phyloP scores from a whole-genome alignment of 2,113 vertebrate species.

The Phrynosoma blainvillii region DNA sequence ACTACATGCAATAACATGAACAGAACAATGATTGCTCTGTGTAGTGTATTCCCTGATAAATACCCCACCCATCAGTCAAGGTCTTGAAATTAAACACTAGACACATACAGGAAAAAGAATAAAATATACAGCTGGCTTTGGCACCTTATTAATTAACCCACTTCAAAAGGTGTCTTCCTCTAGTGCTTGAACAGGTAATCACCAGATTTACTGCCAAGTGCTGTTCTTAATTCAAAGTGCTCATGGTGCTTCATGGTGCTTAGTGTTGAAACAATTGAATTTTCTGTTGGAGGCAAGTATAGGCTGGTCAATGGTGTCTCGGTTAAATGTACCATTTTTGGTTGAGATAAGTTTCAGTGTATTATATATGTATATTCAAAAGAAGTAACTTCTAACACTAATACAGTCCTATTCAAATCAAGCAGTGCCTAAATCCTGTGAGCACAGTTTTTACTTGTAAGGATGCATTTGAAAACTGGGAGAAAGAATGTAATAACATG shows the following conservation, averaged over 20 bases:
- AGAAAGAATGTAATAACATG: background rate
- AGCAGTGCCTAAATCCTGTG: background rate
- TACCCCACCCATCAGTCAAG: slow-evolving; percentile 11
- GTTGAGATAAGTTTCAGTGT: background rate
- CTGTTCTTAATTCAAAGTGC: background rate
- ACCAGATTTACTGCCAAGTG: slow-evolving; percentile 8
- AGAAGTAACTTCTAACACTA: background rate
- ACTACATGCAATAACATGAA: slow-evolving; percentile 30
- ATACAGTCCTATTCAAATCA: background rate
- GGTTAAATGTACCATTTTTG: background rate
- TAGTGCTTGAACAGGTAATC: slow-evolving; percentile 13
- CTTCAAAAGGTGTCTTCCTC: slow-evolving; percentile 19
- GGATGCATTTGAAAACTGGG: background rate
- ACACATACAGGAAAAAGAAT: background rate
- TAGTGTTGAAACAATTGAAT: background rate
- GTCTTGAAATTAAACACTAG: slow-evolving; percentile 3
- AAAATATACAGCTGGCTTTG: slow-evolving; percentile 16
- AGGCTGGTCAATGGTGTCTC: background rate
- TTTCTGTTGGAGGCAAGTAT: background rate
- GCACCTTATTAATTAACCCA: slow-evolving; percentile 11
- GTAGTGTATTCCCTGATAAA: slow-evolving; percentile 12
- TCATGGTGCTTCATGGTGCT: background rate
- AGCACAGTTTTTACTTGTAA: background rate
- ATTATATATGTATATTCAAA: background rate
- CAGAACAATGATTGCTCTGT: slow-evolving; percentile 8